Percentiles rank a stretch among this genome's conserved stretches.
phyloP scores from a whole-genome alignment of 1,140 invertebrate species.

The Anadara kagoshimensis region DNA sequence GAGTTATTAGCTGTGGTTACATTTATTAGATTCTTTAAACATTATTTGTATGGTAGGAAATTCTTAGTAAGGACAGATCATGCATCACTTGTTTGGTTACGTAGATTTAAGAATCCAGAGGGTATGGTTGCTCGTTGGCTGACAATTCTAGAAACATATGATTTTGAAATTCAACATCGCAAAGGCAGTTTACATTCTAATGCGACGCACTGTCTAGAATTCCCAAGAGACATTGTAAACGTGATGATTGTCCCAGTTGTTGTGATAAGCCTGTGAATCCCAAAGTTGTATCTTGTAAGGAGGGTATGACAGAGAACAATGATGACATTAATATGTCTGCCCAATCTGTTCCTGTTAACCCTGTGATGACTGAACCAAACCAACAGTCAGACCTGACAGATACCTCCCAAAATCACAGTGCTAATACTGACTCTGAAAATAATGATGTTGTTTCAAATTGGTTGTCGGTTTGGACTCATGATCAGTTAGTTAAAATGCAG shows the following conservation, averaged over 20 bases:
- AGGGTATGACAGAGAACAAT: too few species aligned
- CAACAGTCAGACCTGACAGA: too few species aligned
- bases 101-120: slow-evolving; percentile 10
- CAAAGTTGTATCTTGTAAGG: too few species aligned
- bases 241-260: too few species aligned
- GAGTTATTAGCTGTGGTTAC: slow-evolving; percentile 13
- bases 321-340: too few species aligned
- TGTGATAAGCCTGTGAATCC: too few species aligned
- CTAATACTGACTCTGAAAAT: too few species aligned
- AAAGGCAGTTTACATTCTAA: not conserved
- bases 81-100: slow-evolving; percentile 4
- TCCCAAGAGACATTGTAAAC: not conserved
- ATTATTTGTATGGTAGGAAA: slow-evolving; percentile 15
- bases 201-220: not conserved
- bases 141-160: not conserved
- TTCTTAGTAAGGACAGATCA: slow-evolving; percentile 14
- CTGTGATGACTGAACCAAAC: too few species aligned
- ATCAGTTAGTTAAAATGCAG: not conserved
- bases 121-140: slow-evolving; percentile 15
- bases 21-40: slow-evolving; percentile 6
- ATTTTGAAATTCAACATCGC: not conserved
- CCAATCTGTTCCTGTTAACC: too few species aligned
- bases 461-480: not conserved
- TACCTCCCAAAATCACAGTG: too few species aligned
- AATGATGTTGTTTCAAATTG: not conserved